These are phyloP conservation scores for Heliconius melpomene DNA, from an alignment of 1,140 invertebrate species.

Conservation along the genomic window DNA sequence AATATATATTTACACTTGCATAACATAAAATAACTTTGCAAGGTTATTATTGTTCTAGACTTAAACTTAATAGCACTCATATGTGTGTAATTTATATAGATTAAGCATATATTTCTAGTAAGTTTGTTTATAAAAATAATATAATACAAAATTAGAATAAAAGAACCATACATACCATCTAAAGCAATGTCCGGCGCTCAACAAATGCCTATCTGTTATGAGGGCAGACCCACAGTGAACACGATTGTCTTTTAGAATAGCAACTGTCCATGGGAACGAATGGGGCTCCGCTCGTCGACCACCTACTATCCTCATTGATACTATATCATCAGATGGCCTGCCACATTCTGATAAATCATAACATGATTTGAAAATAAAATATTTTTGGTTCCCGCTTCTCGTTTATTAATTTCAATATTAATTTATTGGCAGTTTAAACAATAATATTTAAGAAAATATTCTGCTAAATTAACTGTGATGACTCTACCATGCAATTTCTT, in stretches of 20 bases:
- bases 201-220: constrained; percentile 82
- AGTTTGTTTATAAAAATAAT: too few species aligned
- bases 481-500: too few species aligned
- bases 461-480: too few species aligned
- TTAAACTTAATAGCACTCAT: too few species aligned
- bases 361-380: not conserved
- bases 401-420: too few species aligned
- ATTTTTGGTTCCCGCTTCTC: too few species aligned
- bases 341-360: constrained; percentile 71
- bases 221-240: constrained; percentile 85
- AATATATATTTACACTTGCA: not conserved
- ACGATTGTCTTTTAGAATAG: constrained; percentile 78
- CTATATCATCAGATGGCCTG: constrained; percentile 58
- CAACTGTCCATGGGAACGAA: constrained; percentile 85
- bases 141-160: too few species aligned
- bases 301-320: constrained; percentile 84
- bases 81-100: not conserved
- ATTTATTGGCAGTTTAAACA: too few species aligned
- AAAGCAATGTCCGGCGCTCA: constrained; percentile 85
- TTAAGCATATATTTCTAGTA: too few species aligned
- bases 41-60: too few species aligned
- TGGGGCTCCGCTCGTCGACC: constrained; percentile 82
- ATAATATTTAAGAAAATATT: too few species aligned
- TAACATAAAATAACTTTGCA: not conserved
- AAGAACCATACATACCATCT: constrained; percentile 67